A percentile compares a stretch with the other conserved stretches of the same genome.
These are phyloP conservation scores for Lycophotia porphyrea DNA, from an alignment of 2,888 invertebrate species.

Conservation along the genomic window DNA sequence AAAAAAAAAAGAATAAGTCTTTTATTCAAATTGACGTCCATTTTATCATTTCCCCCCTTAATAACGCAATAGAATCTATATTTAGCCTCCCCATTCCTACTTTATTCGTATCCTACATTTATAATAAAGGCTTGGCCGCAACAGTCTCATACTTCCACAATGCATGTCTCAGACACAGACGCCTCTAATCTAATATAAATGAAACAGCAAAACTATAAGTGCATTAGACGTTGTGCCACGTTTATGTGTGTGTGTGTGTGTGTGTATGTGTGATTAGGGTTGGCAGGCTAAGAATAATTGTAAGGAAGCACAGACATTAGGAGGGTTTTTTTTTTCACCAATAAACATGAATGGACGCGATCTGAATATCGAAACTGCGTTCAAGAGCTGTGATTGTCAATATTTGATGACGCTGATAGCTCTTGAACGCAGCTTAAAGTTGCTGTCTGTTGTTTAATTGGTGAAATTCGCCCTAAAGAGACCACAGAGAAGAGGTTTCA, in stretches of 20 bases:
- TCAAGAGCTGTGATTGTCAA: background rate
- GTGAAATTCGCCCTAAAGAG: background rate
- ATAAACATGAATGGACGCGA: background rate
- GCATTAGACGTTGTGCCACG: constrained; percentile 44
- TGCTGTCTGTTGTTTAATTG: background rate
- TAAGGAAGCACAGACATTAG: background rate
- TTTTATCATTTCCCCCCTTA: background rate
- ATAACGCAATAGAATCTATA: background rate
- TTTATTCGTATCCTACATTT: constrained; percentile 21
- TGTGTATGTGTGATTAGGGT: constrained; percentile 30
- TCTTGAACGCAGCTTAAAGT: background rate
- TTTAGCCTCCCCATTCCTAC: background rate
- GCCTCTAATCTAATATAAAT: constrained; percentile 59
- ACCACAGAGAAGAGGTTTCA: background rate
- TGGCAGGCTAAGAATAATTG: background rate
- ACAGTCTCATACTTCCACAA: constrained; percentile 36
- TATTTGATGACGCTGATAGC: background rate
- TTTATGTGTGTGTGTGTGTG: constrained; percentile 8
- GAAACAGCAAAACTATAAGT: constrained; percentile 61
- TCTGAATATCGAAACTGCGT: background rate
- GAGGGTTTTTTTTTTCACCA: background rate
- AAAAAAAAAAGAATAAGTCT: no score
- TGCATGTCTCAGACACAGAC: constrained; percentile 48
- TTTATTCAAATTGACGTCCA: background rate
- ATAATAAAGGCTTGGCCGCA: constrained; percentile 15